Percentiles rank a stretch among this genome's conserved stretches.
Evolutionary conservation across 2,113 vertebrate genomes (phyloP).

Genomic region (Dascyllus trimaculatus): DNA sequence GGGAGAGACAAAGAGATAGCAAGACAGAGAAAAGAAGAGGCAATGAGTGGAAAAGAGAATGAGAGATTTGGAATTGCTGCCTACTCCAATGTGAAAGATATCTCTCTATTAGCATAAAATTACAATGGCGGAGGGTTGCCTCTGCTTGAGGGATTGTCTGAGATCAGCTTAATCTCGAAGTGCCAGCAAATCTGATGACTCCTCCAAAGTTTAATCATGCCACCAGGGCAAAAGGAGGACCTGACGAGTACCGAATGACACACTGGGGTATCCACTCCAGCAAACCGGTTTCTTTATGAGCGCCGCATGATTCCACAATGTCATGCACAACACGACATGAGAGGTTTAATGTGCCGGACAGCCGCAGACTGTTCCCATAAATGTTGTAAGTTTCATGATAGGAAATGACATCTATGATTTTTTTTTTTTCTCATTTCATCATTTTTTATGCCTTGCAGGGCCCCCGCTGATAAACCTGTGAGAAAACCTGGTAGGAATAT

Average conservation of each 20-base stretch:
- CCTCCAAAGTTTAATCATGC: conserved; percentile 74
- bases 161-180: conserved; percentile 75
- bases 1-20: conserved; percentile 5
- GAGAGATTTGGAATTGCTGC: conserved; percentile 66
- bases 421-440: conserved; percentile 10
- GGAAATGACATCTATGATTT: conserved; percentile 17
- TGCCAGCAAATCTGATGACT: conserved; percentile 72
- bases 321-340: conserved; percentile 56
- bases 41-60: conserved; percentile 25
- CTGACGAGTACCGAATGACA: conserved; percentile 59
- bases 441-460: conserved; percentile 11
- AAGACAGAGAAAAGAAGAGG: conserved; percentile 22
- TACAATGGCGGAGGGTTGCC: conserved; percentile 63
- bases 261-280: conserved; percentile 55
- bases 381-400: conserved; percentile 37
- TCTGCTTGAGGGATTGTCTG: conserved; percentile 70
- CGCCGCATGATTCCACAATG: conserved; percentile 35
- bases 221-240: conserved; percentile 67
- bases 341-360: conserved; percentile 37
- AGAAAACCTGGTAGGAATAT: not conserved
- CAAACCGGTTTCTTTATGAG: conserved; percentile 34
- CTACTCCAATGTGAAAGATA: conserved; percentile 64
- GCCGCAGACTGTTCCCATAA: conserved; percentile 47
- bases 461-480: not conserved
- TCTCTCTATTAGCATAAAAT: conserved; percentile 76